These are phyloP conservation scores for Lapara coniferarum DNA, from an alignment of 2,888 invertebrate species.

Conservation along the genomic window DNA sequence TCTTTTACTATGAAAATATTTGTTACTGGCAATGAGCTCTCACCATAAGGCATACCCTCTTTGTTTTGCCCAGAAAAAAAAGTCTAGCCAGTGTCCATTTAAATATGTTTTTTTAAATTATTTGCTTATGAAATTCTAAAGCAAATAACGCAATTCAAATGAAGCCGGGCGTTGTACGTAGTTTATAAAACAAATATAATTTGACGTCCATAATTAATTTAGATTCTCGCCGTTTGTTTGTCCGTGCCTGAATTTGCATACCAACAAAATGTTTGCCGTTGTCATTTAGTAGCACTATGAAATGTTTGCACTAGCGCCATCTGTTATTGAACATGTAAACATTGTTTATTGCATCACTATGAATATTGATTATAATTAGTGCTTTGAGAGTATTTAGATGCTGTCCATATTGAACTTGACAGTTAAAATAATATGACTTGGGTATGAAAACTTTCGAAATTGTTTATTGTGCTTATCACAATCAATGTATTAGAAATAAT, in stretches of 20 bases:
- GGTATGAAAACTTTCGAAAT: too few species aligned
- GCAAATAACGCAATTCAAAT: slow-evolving; percentile 8
- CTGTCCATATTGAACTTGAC: too few species aligned
- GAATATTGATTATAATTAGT: too few species aligned
- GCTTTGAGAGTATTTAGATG: too few species aligned
- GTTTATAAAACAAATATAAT: slow-evolving; percentile 4
- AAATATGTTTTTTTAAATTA: background rate
- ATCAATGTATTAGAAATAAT: too few species aligned
- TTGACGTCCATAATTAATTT: slow-evolving; percentile 20
- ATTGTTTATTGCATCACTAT: background rate
- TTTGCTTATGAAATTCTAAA: background rate
- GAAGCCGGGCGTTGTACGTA: slow-evolving; percentile 8
- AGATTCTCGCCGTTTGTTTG: slow-evolving; percentile 15
- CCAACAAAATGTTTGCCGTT: background rate
- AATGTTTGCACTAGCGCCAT: background rate
- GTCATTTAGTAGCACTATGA: background rate
- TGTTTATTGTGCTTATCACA: too few species aligned
- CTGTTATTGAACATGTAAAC: background rate
- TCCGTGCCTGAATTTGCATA: slow-evolving; percentile 3
- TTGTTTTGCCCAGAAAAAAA: too few species aligned
- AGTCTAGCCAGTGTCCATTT: background rate
- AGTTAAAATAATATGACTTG: too few species aligned
- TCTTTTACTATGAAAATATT: too few species aligned
- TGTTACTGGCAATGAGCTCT: too few species aligned
- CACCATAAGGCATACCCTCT: too few species aligned